Evolutionary conservation across 2,797 vertebrate genomes (phyloP), one percentile per base, ranked within the genome.

Genomic region (Triplophysa bombifrons): DNA sequence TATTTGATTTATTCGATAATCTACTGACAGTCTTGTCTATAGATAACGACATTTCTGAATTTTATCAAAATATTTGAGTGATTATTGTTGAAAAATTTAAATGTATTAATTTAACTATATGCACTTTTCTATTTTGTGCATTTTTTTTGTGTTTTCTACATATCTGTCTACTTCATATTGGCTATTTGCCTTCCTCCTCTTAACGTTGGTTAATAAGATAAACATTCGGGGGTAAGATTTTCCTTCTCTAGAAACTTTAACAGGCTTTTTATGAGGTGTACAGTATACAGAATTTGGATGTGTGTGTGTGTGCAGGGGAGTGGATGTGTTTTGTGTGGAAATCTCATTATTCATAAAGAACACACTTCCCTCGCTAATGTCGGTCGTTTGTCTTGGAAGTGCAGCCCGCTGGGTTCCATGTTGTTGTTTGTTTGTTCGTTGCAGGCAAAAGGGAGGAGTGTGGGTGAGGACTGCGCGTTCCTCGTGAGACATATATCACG

Each of bases 351-450:
- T 85, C 61, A 81, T 80, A 61, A 76, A 51, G 60, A 63, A 74
- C 81, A 71, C 72, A 75, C 65, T 80, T 63, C 74, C 38, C 46
- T 71, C 53, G 68, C 77, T 83, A 74, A 81, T 81, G 68, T 56
- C 20, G 83, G 72, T 81, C 86, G 71, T 87, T 87, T 84, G 78
- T 83, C 70, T 87, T 87, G 80, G 85, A 85, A 82, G 67, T 68
- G 13, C 50, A 78, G 30, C 85, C 64, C 76, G 70, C 78, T 74
- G 84, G 79, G 80, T 84, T 88, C 82, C 72, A 27, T 83, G 81
- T 80, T 83, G 80, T 81, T 80, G 78, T 86, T 80, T 89, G 82
- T 90, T 89, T 90, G 88, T 91, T 90, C 88, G 84, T 84, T 84
- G 81, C 61, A 78, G 82, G 82, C 85, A 70, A 56, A 85, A 56